Base-by-base conservation (phyloP, 2,888 invertebrate species). In the Phyto melanocephala region DNA sequence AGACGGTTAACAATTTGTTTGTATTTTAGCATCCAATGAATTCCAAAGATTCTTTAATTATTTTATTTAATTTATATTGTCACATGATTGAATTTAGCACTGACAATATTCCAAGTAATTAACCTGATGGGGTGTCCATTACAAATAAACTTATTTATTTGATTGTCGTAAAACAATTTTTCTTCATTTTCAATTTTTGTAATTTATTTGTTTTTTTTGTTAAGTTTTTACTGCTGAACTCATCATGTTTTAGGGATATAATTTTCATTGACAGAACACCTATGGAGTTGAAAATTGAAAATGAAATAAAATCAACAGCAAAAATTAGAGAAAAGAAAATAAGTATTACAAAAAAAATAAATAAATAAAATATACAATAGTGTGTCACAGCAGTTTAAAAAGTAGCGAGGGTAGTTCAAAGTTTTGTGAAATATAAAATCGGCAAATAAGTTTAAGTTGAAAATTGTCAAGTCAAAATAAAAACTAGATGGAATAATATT, bases 81-180 rank as follows among this genome's bases (percentile, higher is more conserved):
- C 54, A 42, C 22, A 63, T 33, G 63, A 74, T 74, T 33, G 54
- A 63, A 63, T 74, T 63, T 13, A 52, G 15, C 42, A 42, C 35
- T 63, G 60, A 60, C 37, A 17, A 47, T 24, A 58, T 76, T 67
- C 68, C 58, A 77, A 52, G 35, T 71, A 81, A 81, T 68, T 77
- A 56, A 81, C 50, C 65, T 72, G 15, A 71, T 76, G 58, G 81
- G 76, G 76, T 54, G 33, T n/a, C 56, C 58, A 63, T 70, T 45
- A 35, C 54, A 37, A 60, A 24, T 7, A 2, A 67, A 42, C 33
- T 62, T 24, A 45, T 22, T 70, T 35, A 33, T 50, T 8, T 33
- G 45, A 63, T 13, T 56, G 47, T 42, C 28, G 20, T 3, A 58
- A 52, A 58, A 42, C 17, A 63, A 56, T 75, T 80, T 75, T 47